phyloP scores from a whole-genome alignment of 2,113 vertebrate species.

The Phycodurus eques region DNA sequence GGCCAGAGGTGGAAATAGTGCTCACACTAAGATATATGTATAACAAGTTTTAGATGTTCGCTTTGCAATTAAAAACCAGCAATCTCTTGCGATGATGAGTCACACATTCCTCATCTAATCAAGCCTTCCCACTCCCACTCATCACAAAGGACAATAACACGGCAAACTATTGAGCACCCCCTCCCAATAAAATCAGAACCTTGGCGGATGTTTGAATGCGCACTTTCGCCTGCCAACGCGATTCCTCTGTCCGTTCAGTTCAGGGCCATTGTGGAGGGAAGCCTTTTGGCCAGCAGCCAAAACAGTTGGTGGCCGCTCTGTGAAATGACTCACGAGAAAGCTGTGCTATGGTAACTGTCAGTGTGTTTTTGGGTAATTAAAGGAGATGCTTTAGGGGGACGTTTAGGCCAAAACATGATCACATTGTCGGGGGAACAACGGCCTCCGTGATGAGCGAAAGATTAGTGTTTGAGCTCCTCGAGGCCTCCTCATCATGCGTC shows the following conservation, averaged over 20 bases:
- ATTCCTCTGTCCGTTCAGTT: constrained; percentile 33
- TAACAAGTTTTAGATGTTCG: not conserved
- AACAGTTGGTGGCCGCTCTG: constrained; percentile 38
- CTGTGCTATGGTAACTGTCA: constrained; percentile 56
- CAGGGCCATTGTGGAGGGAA: constrained; percentile 45
- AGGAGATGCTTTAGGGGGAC: constrained; percentile 46
- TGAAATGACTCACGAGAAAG: constrained; percentile 55
- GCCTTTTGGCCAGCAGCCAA: constrained; percentile 44
- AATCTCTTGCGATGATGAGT: constrained; percentile 3
- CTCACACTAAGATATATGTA: not conserved
- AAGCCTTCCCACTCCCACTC: constrained; percentile 1
- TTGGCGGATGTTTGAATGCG: not conserved
- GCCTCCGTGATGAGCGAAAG: constrained; percentile 34
- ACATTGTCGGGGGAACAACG: constrained; percentile 28
- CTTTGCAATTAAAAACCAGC: not conserved
- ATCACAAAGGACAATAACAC: not conserved
- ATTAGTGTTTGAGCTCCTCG: constrained; percentile 33
- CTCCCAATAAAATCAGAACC: constrained; percentile 11
- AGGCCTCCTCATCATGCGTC: constrained; percentile 29
- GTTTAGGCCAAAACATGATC: constrained; percentile 58
- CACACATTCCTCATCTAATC: constrained; percentile 29
- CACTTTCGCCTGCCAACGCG: constrained; percentile 18
- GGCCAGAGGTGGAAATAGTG: not conserved
- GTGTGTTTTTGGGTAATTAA: constrained; percentile 41
- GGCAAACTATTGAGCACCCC: not conserved